Conservation (phyloP, 2,888 invertebrate species). For the Netelia melanura region DNA sequence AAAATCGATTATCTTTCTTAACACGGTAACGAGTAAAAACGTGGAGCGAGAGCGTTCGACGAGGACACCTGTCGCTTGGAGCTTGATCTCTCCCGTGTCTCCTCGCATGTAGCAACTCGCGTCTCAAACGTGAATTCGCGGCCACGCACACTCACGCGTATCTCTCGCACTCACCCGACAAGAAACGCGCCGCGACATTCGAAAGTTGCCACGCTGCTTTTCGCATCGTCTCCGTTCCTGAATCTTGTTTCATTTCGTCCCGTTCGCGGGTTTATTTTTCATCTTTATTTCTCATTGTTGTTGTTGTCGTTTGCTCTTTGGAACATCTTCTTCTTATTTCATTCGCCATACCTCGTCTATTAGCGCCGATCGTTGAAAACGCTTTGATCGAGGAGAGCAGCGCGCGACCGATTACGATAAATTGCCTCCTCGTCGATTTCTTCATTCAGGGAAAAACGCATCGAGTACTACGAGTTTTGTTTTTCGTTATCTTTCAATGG, state of each 20-base stretch:
- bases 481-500: too few relatives aligned
- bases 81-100: conserved; percentile 38
- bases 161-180: background rate
- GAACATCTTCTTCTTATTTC: conserved; percentile 19
- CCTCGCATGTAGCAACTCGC: background rate
- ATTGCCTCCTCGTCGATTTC: conserved; percentile 54
- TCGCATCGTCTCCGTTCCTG: conserved; percentile 61
- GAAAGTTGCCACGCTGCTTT: conserved; percentile 73
- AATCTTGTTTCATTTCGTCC: conserved; percentile 18
- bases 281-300: background rate
- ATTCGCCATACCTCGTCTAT: conserved; percentile 10
- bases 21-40: conserved; percentile 4
- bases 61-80: conserved; percentile 53
- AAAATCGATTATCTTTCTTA: conserved; percentile 1
- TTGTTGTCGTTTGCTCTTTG: background rate
- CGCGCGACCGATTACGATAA: conserved; percentile 52
- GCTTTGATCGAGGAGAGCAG: background rate
- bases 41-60: conserved; percentile 21
- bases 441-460: conserved; percentile 17
- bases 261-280: conserved; percentile 11
- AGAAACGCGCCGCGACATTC: conserved; percentile 68
- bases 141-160: conserved; percentile 38
- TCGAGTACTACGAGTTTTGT: background rate
- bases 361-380: conserved; percentile 24
- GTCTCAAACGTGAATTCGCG: conserved; percentile 46